phyloP scores from a whole-genome alignment of 2,888 invertebrate genomes.

The Pterobdella sp. region DNA sequence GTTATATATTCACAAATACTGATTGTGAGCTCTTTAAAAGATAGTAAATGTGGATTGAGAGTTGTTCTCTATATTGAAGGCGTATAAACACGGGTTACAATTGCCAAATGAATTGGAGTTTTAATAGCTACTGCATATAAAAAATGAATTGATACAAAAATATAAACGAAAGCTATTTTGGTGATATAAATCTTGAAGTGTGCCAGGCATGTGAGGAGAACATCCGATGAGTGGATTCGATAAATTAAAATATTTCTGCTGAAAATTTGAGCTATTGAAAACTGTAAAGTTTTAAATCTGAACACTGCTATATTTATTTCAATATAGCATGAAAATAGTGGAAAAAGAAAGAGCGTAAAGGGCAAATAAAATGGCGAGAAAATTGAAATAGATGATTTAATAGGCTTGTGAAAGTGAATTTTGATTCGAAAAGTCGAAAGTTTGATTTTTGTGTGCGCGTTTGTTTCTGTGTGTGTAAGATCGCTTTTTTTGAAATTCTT shows the following conservation, averaged over 20 bases:
- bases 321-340: too few species aligned
- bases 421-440: slow-evolving; percentile 3
- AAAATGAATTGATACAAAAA: not conserved
- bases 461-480: slow-evolving; percentile 3
- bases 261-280: too few species aligned
- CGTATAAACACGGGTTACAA: not conserved
- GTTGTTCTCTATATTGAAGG: not conserved
- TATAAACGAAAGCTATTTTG: not conserved
- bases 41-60: not conserved
- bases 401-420: not conserved
- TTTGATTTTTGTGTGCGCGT: not conserved
- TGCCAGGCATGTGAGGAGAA: too few species aligned
- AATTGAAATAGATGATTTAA: slow-evolving; percentile 6
- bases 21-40: not conserved
- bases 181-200: not conserved
- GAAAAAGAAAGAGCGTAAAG: not conserved
- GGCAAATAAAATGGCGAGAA: not conserved
- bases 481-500: not conserved
- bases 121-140: not conserved
- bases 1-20: not conserved
- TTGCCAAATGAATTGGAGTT: not conserved
- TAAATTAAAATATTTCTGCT: too few species aligned
- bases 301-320: too few species aligned
- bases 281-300: too few species aligned
- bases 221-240: too few species aligned